Evolutionary conservation across 2,113 vertebrate species (phyloP).

Genomic region (Gobiocypris rarus): DNA sequence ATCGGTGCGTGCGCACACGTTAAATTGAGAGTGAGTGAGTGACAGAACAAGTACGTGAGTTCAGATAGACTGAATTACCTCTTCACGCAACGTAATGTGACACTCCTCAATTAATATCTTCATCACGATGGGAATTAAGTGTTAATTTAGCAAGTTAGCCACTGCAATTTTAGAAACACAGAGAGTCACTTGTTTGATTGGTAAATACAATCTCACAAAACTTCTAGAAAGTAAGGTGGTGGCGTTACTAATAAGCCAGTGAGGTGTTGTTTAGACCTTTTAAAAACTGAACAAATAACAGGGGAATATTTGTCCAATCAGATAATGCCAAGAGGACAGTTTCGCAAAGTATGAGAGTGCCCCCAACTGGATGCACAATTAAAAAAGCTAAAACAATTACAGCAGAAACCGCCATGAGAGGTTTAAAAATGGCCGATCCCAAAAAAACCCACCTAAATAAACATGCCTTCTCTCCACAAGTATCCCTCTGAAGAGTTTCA

Average conservation of each 20-base stretch:
- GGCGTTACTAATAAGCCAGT: not conserved
- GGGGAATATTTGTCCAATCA: not conserved
- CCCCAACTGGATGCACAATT: conserved; percentile 68
- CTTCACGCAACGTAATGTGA: conserved; percentile 27
- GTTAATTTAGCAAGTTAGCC: not conserved
- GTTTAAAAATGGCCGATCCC: conserved; percentile 10
- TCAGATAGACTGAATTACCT: conserved; percentile 31
- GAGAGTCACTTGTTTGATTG: not conserved
- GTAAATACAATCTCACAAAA: not conserved
- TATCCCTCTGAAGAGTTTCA: conserved; percentile 47
- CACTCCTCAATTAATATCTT: conserved; percentile 39
- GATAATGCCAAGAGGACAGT: not conserved
- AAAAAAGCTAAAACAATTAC: not conserved
- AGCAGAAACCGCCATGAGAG: not conserved
- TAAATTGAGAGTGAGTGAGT: conserved; percentile 27
- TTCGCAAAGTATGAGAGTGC: conserved; percentile 56
- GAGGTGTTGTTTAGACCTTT: not conserved
- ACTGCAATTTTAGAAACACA: not conserved
- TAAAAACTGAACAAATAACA: not conserved
- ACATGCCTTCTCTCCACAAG: conserved; percentile 52
- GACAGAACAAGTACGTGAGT: not conserved
- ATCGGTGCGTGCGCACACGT: conserved; percentile 10
- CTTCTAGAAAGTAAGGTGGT: not conserved
- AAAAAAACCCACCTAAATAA: conserved; percentile 51
- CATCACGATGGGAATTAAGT: conserved; percentile 9